phyloP scores from a whole-genome alignment of 2,888 invertebrate genomes.

The Adelognathus sp. region DNA sequence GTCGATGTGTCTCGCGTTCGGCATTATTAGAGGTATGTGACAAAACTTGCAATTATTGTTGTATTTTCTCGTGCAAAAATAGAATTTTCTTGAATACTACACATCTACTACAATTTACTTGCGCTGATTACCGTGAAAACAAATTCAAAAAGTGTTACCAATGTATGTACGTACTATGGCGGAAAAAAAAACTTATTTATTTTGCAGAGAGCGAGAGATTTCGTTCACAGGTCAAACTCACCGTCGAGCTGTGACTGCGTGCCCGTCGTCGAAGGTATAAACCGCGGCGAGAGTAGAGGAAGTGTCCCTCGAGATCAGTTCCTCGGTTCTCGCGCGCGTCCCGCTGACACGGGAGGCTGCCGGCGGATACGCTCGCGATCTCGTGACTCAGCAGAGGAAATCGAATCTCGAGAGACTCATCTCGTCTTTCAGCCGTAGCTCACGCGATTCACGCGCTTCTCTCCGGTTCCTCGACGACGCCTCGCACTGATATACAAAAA shows the following conservation, averaged over 20 bases:
- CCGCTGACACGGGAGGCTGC: conserved; percentile 54
- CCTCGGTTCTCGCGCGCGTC: conserved; percentile 53
- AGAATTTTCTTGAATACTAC: too few relatives aligned
- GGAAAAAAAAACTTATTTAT: conserved; percentile 18
- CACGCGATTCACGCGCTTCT: conserved; percentile 56
- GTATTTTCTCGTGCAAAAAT: too few relatives aligned
- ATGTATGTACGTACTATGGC: too few relatives aligned
- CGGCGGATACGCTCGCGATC: conserved; percentile 66
- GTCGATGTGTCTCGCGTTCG: too few relatives aligned
- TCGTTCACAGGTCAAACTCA: background rate
- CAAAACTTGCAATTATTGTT: too few relatives aligned
- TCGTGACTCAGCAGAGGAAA: conserved; percentile 77
- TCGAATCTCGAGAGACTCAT: conserved; percentile 76
- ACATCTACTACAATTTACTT: too few relatives aligned
- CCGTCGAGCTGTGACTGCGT: conserved; percentile 10
- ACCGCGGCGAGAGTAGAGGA: conserved; percentile 29
- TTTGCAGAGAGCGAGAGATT: background rate
- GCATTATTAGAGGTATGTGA: too few relatives aligned
- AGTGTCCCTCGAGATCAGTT: conserved; percentile 54
- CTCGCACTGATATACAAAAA: background rate
- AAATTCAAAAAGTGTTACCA: too few relatives aligned
- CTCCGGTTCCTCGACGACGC: conserved; percentile 63
- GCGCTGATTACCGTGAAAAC: too few relatives aligned
- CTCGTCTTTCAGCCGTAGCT: conserved; percentile 62
- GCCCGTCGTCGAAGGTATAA: conserved; percentile 23